A percentile compares a stretch with the other conserved stretches of the same genome.
These are phyloP conservation scores for Nysson spinosus DNA, from an alignment of 2,888 invertebrate genomes.

Conservation along the genomic window DNA sequence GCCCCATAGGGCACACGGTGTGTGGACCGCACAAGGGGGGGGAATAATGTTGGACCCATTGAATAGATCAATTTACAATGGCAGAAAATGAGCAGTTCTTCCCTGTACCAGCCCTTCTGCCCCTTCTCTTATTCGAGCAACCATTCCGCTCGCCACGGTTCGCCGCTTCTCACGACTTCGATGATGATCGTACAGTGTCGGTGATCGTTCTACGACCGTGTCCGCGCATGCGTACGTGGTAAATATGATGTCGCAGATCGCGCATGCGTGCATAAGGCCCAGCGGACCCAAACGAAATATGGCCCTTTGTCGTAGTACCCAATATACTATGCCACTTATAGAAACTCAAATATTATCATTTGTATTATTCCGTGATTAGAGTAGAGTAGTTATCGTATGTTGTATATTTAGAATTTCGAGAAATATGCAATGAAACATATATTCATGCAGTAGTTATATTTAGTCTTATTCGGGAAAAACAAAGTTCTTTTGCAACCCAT, in stretches of 20 bases:
- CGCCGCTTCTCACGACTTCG: conserved; percentile 58
- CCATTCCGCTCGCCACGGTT: conserved; percentile 33
- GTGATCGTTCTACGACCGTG: conserved; percentile 51
- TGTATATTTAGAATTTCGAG: too few relatives aligned
- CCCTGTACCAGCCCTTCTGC: conserved; percentile 36
- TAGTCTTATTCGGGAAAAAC: too few relatives aligned
- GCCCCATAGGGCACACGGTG: conserved; percentile 65
- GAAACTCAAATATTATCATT: too few relatives aligned
- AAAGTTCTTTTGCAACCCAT: too few relatives aligned
- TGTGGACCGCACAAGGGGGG: conserved; percentile 63
- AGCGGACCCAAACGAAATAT: conserved; percentile 49
- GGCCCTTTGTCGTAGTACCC: conserved; percentile 62
- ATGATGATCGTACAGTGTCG: too few relatives aligned
- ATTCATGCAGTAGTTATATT: too few relatives aligned
- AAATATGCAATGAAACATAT: too few relatives aligned
- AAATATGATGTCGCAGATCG: neutral
- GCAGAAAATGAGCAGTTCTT: conserved; percentile 75
- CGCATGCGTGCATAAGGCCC: conserved; percentile 40
- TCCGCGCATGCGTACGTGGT: conserved; percentile 60
- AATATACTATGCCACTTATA: too few relatives aligned
- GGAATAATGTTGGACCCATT: conserved; percentile 75
- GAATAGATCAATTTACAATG: conserved; percentile 78
- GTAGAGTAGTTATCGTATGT: too few relatives aligned
- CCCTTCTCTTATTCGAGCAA: conserved; percentile 22
- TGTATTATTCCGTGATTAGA: too few relatives aligned